These are phyloP conservation scores for Mus spretus DNA, from an alignment of 2,797 vertebrate genomes.

Conservation along the genomic window DNA sequence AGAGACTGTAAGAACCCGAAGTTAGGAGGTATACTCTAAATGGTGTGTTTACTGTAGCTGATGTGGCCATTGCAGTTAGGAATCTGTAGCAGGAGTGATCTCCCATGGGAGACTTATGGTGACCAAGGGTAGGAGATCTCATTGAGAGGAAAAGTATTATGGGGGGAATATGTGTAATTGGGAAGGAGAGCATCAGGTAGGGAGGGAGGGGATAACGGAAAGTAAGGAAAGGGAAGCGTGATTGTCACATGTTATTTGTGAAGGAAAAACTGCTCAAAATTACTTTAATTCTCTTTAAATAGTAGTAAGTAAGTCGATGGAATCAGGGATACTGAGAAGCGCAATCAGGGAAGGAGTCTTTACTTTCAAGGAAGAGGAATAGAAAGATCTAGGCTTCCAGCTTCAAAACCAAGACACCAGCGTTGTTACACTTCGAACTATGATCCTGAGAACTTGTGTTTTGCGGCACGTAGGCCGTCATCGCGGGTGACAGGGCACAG, in stretches of 20 bases:
- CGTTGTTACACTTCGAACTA: not conserved
- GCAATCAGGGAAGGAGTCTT: not conserved
- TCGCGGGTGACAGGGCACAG: not conserved
- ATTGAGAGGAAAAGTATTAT: not conserved
- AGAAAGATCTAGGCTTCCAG: not conserved
- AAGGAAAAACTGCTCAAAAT: not conserved
- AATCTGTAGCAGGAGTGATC: not conserved
- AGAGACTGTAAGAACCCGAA: not conserved
- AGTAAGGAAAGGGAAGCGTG: accelerated
- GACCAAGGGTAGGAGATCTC: not conserved
- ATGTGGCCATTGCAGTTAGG: not conserved
- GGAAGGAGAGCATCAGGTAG: too few relatives aligned
- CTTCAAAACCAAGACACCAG: not conserved
- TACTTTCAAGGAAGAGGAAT: not conserved
- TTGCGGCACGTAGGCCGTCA: not conserved
- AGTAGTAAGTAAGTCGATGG: not conserved
- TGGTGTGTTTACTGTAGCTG: not conserved
- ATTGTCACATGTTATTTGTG: too few relatives aligned
- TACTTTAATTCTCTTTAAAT: not conserved
- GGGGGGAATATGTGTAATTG: not conserved
- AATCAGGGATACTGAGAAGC: not conserved
- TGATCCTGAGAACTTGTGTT: not conserved
- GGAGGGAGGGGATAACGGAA: not conserved
- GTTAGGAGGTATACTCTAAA: not conserved
- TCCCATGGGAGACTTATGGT: not conserved